Evolutionary conservation across 1,140 invertebrate genomes (phyloP).

Genomic region (Brachionus paranguensis): DNA sequence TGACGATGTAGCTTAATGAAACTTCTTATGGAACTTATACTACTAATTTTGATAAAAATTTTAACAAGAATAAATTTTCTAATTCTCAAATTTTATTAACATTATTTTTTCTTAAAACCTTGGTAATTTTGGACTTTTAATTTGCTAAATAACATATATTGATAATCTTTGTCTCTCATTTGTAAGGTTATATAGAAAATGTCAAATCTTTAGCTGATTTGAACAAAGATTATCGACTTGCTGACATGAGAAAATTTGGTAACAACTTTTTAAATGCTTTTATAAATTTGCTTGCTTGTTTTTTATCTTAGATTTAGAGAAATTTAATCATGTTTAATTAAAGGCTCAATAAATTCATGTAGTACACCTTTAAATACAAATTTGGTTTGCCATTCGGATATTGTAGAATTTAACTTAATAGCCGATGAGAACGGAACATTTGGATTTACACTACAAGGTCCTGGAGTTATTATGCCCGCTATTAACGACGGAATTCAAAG

Average conservation of each 20-base stretch:
- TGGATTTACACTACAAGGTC: constrained; percentile 56
- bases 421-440: constrained; percentile 56
- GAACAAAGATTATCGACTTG: constrained; percentile 31
- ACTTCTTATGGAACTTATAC: no score
- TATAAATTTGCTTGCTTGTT: constrained; percentile 21
- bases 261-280: not conserved
- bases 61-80: no score
- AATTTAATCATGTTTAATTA: not conserved
- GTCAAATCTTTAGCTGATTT: constrained; percentile 21
- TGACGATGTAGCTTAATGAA: no score
- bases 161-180: not conserved
- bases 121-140: not conserved
- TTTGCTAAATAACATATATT: not conserved
- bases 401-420: constrained; percentile 63
- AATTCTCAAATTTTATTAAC: no score
- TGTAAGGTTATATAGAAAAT: not conserved
- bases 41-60: no score
- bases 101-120: no score
- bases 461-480: not conserved
- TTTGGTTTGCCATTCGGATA: constrained; percentile 65
- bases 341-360: constrained; percentile 39
- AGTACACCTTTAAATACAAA: constrained; percentile 44
- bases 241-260: constrained; percentile 38
- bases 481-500: not conserved
- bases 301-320: not conserved